Base-by-base conservation (phyloP, 2,888 invertebrate genomes). In the Phanerotoma sp. region DNA sequence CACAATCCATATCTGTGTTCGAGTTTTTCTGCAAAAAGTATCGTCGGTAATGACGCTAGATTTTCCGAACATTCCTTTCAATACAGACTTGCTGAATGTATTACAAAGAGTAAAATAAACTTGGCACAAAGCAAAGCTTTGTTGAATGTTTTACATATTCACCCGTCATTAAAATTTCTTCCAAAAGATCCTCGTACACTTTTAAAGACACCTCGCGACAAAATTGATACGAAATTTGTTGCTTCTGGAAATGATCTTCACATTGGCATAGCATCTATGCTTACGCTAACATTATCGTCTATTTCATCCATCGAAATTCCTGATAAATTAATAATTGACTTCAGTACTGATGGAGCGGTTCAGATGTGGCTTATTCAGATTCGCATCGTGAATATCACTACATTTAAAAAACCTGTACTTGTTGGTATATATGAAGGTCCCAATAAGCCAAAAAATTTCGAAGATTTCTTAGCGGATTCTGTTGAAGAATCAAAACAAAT, bases 351-450 rank as follows among this genome's bases (percentile, higher is more conserved):
- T 49, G 38, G 49, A 4, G 30, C 18, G 4, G 38, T 49, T 28
- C 28, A 38, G 6, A 33, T 49, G 13, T 49, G 40, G 40, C 38
- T 28, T 20, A 49, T 38, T 10, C 40, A 49, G 38, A 33, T 49
- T 38, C 28, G 18, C 4, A 18, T 38, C 3, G 16, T 18, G 2
- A 28, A 49, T 25, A 7, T 35, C 1, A 7, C 4, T 1, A 6
- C 10, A 4, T 10, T 11, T 6, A n/a, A n/a, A n/a, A 49, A 37
- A 15, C 40, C 40, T 5, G 10, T 11, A 25, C 15, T 25, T 10
- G 30, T 38, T 9, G 49, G 38, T 11, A 28, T 49, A 13, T 49
- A 38, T 21, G 10, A 49, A 38, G 49, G 49, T 1, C 3, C 6
- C 7, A 15, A 5, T 4, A 45, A 45, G 15, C 37, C 37, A 3